Conservation (phyloP, 2,797 vertebrate genomes). For the Corythornis leucogaster region DNA sequence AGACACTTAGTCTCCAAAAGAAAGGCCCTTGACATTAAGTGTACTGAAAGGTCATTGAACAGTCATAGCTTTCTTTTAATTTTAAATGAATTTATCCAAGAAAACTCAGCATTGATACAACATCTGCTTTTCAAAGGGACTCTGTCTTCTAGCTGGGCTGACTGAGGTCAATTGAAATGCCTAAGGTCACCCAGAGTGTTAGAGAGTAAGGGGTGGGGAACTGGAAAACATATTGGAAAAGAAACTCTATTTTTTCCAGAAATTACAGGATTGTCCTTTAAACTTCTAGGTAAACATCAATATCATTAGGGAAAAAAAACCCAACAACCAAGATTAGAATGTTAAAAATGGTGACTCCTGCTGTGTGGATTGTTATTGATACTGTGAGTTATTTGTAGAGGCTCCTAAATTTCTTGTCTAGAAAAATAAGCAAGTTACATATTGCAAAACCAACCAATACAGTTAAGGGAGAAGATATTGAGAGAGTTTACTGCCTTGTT, state of each 20-base stretch:
- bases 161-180: constrained; percentile 42
- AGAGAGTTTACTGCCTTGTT: not conserved
- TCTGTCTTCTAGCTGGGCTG: constrained; percentile 19
- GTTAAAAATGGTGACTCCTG: constrained; percentile 24
- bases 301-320: not conserved
- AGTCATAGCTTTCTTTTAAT: constrained; percentile 62
- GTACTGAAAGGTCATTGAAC: constrained; percentile 54
- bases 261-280: not conserved
- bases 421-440: constrained; percentile 2
- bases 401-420: constrained; percentile 20
- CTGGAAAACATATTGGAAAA: not conserved
- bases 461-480: not conserved
- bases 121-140: constrained; percentile 52
- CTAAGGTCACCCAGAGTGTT: constrained; percentile 42
- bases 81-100: constrained; percentile 58
- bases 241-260: not conserved
- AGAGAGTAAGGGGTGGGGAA: not conserved
- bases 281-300: not conserved
- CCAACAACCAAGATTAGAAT: not conserved
- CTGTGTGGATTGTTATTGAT: constrained; percentile 41
- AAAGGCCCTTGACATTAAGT: constrained; percentile 56
- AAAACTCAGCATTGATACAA: constrained; percentile 14
- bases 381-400: not conserved
- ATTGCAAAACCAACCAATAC: not conserved
- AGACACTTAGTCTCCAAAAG: constrained; percentile 37